Conservation (phyloP, 2,113 vertebrate genomes). For the Hoplias malabaricus region DNA sequence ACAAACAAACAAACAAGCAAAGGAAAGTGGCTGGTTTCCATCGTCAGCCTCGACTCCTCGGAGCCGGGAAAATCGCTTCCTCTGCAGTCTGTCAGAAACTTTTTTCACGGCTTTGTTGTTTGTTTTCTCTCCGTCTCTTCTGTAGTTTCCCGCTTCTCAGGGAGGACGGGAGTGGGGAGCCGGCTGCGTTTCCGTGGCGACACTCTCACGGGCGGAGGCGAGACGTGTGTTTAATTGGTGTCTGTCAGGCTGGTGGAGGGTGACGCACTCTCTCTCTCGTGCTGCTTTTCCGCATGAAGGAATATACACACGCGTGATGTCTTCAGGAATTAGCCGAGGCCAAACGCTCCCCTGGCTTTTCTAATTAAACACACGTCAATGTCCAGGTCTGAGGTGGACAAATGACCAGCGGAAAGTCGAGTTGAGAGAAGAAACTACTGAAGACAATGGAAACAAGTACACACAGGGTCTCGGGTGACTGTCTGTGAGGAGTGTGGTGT, state of each 20-base stretch:
- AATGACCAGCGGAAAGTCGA: too few relatives aligned
- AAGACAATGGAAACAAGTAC: too few relatives aligned
- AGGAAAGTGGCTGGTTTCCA: background rate
- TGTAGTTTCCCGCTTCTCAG: conserved; percentile 49
- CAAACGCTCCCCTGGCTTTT: conserved; percentile 46
- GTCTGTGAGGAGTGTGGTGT: too few relatives aligned
- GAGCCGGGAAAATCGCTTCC: conserved; percentile 11
- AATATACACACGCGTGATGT: conserved; percentile 57
- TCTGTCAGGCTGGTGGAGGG: conserved; percentile 54
- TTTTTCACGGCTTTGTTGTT: conserved; percentile 46
- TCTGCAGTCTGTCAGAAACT: conserved; percentile 60
- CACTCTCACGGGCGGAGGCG: conserved; percentile 52
- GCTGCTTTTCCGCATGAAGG: conserved; percentile 51
- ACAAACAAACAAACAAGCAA: conserved; percentile 11
- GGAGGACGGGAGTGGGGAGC: conserved; percentile 51
- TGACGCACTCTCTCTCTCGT: conserved; percentile 56
- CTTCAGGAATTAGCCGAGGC: conserved; percentile 22
- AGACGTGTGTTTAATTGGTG: conserved; percentile 66
- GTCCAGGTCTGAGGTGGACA: too few relatives aligned
- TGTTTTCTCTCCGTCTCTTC: conserved; percentile 31
- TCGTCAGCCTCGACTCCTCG: background rate
- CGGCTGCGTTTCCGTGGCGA: conserved; percentile 69
- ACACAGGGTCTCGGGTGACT: too few relatives aligned
- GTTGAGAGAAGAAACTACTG: too few relatives aligned
- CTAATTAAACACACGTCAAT: background rate